phyloP scores from a whole-genome alignment of 2,888 invertebrate genomes.

The Tipula vernalis region DNA sequence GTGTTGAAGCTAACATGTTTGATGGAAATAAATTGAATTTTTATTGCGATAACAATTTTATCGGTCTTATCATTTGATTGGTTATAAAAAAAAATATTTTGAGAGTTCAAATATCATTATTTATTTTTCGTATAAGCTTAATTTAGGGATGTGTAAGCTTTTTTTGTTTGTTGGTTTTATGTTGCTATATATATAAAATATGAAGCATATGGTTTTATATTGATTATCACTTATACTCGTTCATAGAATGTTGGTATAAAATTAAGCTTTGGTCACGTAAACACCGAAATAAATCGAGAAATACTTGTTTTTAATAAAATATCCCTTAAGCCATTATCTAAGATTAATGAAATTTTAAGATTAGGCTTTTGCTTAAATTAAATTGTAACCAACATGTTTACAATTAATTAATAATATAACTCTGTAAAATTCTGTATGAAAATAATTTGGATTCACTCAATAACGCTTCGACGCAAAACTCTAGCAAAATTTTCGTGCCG shows the following conservation, averaged over 20 bases:
- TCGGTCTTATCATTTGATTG: not conserved
- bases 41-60: not conserved
- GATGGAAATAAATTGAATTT: not conserved
- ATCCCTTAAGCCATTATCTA: not conserved
- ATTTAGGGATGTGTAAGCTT: not conserved
- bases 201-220: not conserved
- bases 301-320: not conserved
- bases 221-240: not conserved
- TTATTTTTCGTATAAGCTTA: not conserved
- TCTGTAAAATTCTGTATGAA: too few species aligned
- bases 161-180: not conserved
- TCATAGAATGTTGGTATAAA: not conserved
- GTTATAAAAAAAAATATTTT: not conserved
- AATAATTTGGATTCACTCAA: too few species aligned
- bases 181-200: not conserved
- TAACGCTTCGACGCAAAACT: too few species aligned
- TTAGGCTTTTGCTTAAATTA: too few species aligned
- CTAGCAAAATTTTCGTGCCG: too few species aligned
- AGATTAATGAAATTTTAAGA: too few species aligned
- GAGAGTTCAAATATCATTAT: not conserved
- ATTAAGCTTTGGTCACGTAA: not conserved
- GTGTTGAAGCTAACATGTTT: not conserved
- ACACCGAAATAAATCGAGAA: not conserved
- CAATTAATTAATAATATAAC: too few species aligned
- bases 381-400: too few species aligned